Conservation (phyloP, 2,113 vertebrate species). For the Cnemophilus loriae region DNA sequence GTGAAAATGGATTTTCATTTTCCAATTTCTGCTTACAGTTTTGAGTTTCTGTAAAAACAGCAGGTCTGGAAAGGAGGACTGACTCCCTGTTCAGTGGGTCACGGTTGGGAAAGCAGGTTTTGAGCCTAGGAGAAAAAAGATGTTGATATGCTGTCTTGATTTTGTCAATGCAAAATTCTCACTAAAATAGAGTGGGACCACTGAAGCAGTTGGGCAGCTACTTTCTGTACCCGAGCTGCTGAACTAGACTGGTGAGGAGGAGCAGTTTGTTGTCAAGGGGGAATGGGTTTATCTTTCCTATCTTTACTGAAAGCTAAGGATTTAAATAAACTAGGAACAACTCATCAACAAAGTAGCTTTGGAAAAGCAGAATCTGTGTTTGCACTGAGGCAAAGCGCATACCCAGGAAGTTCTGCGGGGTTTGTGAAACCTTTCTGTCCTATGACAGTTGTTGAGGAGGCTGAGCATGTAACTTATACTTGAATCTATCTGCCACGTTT, state of each 20-base stretch:
- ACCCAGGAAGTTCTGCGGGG: conserved; percentile 27
- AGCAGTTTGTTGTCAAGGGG: not conserved
- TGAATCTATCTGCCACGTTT: conserved; percentile 80
- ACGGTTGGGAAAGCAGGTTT: not conserved
- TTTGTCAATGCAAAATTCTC: conserved; percentile 15
- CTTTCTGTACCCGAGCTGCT: not conserved
- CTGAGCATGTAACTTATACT: conserved; percentile 74
- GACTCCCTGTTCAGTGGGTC: not conserved
- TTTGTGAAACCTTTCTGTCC: conserved; percentile 65
- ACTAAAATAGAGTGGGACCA: not conserved
- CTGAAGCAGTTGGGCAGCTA: not conserved
- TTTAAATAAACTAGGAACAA: not conserved
- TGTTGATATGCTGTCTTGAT: not conserved
- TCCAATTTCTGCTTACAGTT: not conserved
- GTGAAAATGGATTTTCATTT: not conserved
- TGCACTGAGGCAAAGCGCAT: conserved; percentile 32
- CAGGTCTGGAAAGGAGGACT: not conserved
- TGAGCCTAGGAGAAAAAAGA: not conserved
- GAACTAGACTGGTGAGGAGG: not conserved
- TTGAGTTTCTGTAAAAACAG: not conserved
- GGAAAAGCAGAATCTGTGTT: conserved; percentile 33
- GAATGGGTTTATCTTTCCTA: not conserved
- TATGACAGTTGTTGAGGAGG: conserved; percentile 58
- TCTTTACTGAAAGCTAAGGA: not conserved
- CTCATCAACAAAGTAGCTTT: not conserved